Conservation (phyloP, 53 echinoderm and acorn worm genomes). For the Mesocentrotus franciscanus region DNA sequence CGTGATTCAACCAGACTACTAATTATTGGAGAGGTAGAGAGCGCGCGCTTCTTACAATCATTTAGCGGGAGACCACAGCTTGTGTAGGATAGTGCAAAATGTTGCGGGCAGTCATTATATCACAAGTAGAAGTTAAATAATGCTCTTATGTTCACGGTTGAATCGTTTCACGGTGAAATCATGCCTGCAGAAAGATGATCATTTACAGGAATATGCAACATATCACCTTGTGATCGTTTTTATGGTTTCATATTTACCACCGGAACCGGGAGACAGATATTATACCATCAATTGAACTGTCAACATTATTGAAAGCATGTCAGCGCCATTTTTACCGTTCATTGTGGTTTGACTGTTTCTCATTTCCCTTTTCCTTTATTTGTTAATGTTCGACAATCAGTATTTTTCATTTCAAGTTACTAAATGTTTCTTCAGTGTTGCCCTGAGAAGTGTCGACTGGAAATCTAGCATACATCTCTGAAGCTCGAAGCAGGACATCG, state of each 20-base stretch:
- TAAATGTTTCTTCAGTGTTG: neutral
- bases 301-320: neutral
- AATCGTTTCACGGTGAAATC: slow-evolving; percentile 15
- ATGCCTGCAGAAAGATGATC: slow-evolving; percentile 26
- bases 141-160: slow-evolving; percentile 9
- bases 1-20: slow-evolving; percentile 56
- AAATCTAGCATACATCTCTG: neutral
- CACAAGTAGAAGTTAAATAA: neutral
- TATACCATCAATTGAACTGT: neutral
- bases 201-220: slow-evolving; percentile 30
- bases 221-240: neutral
- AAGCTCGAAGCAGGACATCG: neutral
- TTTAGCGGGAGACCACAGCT: slow-evolving; percentile 19
- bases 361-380: neutral
- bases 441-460: neutral
- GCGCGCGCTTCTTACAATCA: neutral
- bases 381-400: neutral
- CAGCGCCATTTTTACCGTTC: neutral
- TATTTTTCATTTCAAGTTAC: neutral
- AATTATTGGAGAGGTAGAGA: slow-evolving; percentile 29
- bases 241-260: neutral
- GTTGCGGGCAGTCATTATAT: slow-evolving; percentile 54
- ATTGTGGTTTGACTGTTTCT: neutral
- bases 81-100: slow-evolving; percentile 25
- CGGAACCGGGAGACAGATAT: neutral